These are phyloP conservation scores for Centropyge bicolor DNA, from an alignment of 2,797 vertebrate species.

Conservation along the genomic window DNA sequence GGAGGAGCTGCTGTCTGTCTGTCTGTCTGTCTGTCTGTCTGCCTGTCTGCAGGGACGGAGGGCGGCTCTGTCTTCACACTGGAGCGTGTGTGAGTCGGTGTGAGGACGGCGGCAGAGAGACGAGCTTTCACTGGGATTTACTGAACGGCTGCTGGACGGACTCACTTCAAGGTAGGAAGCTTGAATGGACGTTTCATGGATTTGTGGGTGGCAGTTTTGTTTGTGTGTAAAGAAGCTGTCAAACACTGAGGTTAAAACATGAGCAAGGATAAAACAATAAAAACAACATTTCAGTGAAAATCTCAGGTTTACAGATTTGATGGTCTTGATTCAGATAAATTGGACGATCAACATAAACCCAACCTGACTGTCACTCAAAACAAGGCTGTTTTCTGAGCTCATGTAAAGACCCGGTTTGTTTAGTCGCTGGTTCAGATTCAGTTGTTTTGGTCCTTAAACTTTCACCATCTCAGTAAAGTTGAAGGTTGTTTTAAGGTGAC, in stretches of 20 bases:
- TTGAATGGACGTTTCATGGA: not conserved
- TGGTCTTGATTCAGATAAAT: not conserved
- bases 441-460: not conserved
- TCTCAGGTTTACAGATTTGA: not conserved
- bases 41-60: slow-evolving; percentile 16
- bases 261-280: too few species aligned
- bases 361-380: not conserved
- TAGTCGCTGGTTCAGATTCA: too few species aligned
- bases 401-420: too few species aligned
- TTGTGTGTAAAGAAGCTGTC: too few species aligned
- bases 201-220: too few species aligned
- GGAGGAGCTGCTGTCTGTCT: slow-evolving; percentile 39
- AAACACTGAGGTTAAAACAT: too few species aligned
- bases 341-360: not conserved
- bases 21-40: not conserved
- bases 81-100: slow-evolving; percentile 42
- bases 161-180: slow-evolving; percentile 33
- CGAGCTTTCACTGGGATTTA: slow-evolving; percentile 13
- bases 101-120: slow-evolving; percentile 13
- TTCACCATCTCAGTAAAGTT: too few species aligned
- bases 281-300: too few species aligned
- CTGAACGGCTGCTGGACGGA: slow-evolving; percentile 9
- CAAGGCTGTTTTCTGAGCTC: too few species aligned
- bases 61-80: slow-evolving; percentile 4
- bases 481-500: not conserved